Evolutionary conservation across 2,797 vertebrate species (phyloP), one percentile per base, ranked within the genome.

Genomic region (Pseudochaenichthys georgianus): DNA sequence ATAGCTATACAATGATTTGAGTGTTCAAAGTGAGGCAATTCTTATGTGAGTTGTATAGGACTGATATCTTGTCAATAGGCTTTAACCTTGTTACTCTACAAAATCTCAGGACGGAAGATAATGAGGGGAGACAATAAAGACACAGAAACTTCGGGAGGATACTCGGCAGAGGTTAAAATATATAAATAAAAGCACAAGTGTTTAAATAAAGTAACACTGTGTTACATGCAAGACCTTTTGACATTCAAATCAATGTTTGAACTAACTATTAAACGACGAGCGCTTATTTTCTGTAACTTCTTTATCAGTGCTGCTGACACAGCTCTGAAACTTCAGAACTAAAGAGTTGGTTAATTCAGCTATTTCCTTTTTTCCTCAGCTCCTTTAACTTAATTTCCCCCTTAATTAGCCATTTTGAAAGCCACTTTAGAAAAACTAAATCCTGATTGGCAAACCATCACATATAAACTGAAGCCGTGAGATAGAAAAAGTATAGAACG

Each of bases 351-450:
- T 77, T 73, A 67, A 38, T 79, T 66, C 42, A 13, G 46, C 31
- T 2, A 1, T 64, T 66, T 74, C 1, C 5, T 77, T 80, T 78
- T 50, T 60, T 51, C 75, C 43, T 41, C 53, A n/a, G 23, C 1
- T n/a, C 62, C 59, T 38, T 55, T 67, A 3, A 43, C 19, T 77
- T 73, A 12, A 42, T 74, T 78, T 75, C 45, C 58, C 21, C 5
- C 1, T 47, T 77, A 81, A 85, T 82, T 69, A 60, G 50, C 57
- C 51, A 50, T 13, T 48, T 76, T 61, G 31, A 84, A 80, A 80
- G 81, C 82, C 73, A 66, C 68, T 41, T 38, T 11, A 38, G 0
- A 46, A 75, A 66, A 79, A 66, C 64, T 51, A 62, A 65, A 58
- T 70, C 67, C 13, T 46, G 63, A 89, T 61, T 62, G 77, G 60